Evolutionary conservation across 1,140 invertebrate genomes (phyloP).

Genomic region (Portunus trituberculatus): DNA sequence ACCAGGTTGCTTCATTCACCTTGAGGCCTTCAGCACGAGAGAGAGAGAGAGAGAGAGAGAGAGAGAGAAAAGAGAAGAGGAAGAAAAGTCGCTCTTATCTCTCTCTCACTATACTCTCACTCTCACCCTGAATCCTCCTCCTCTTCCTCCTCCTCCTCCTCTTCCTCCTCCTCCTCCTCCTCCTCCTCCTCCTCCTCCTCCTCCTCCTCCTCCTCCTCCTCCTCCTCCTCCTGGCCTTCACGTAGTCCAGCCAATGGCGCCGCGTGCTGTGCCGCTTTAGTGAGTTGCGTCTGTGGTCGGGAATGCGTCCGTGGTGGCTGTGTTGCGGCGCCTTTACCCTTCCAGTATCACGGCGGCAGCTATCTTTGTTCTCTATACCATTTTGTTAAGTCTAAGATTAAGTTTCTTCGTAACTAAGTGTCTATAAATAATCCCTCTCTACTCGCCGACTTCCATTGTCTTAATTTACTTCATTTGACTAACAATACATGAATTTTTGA

Average conservation of each 20-base stretch:
- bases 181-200: constrained; percentile 15
- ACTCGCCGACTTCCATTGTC: no score
- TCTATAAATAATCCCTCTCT: no score
- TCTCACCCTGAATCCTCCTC: not conserved
- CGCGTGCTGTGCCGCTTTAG: not conserved
- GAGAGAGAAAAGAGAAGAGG: constrained; percentile 39
- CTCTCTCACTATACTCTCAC: not conserved
- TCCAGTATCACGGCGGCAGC: no score
- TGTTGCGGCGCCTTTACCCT: no score
- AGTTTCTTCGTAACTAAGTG: no score
- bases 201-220: not conserved
- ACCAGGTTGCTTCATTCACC: no score
- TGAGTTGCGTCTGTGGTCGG: not conserved
- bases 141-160: not conserved
- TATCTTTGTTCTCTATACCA: no score
- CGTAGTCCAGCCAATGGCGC: not conserved
- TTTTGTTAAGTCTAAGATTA: no score
- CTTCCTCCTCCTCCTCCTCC: not conserved
- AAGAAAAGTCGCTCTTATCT: not conserved
- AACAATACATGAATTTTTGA: no score
- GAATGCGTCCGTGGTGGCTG: not conserved
- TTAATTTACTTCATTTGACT: no score
- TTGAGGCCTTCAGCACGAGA: not conserved
- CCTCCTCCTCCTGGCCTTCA: not conserved
- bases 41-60: constrained; percentile 36